These are phyloP conservation scores for Acanthacorydalis orientalis DNA, from an alignment of 2,888 invertebrate genomes.

Conservation along the genomic window DNA sequence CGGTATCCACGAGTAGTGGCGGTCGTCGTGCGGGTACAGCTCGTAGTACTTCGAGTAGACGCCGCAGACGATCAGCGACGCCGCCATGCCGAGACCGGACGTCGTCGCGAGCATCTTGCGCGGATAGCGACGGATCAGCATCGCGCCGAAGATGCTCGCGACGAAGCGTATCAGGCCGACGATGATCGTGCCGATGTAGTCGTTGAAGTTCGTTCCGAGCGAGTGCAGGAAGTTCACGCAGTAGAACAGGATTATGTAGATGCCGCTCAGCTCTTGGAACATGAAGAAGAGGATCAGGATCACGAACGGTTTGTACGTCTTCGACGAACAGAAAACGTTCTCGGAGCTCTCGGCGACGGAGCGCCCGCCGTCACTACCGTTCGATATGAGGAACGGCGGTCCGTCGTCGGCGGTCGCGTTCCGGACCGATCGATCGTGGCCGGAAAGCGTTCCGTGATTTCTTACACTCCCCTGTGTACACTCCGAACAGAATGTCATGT, in stretches of 20 bases:
- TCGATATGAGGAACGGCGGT: too few species aligned
- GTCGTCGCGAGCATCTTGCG: slow-evolving; percentile 43
- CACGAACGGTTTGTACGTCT: slow-evolving; percentile 48
- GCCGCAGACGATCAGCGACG: slow-evolving; percentile 33
- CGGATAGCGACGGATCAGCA: slow-evolving; percentile 44
- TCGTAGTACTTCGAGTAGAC: slow-evolving; percentile 23
- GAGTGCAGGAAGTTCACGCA: slow-evolving; percentile 54
- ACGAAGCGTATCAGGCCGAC: slow-evolving; percentile 47
- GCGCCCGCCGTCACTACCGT: too few species aligned
- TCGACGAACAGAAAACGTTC: slow-evolving; percentile 30
- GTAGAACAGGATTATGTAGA: slow-evolving; percentile 55
- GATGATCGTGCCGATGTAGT: slow-evolving; percentile 50
- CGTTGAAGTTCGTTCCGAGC: slow-evolving; percentile 42
- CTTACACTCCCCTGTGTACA: too few species aligned
- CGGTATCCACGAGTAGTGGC: slow-evolving; percentile 24
- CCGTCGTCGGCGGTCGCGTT: too few species aligned
- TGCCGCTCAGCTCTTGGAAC: slow-evolving; percentile 55
- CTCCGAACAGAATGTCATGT: too few species aligned
- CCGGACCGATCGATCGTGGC: too few species aligned
- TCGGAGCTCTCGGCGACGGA: slow-evolving; percentile 27
- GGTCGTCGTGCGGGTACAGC: slow-evolving; percentile 15
- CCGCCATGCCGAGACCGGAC: slow-evolving; percentile 46
- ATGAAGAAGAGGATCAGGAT: slow-evolving; percentile 46
- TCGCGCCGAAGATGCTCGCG: slow-evolving; percentile 49
- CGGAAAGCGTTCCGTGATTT: too few species aligned